phyloP scores from a whole-genome alignment of 2,888 invertebrate genomes.

The Aromia moschata region DNA sequence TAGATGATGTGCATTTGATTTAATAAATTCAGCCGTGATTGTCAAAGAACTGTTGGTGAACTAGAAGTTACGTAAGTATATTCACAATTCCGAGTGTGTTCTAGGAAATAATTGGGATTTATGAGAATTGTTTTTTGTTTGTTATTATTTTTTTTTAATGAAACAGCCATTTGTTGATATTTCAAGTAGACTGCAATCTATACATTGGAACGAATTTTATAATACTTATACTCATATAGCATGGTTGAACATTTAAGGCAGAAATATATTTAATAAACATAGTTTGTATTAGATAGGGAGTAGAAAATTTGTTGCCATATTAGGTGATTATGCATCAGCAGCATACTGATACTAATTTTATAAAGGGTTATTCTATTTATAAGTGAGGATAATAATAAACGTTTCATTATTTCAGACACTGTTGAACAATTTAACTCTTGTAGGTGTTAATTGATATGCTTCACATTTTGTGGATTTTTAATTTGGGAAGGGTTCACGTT shows the following conservation, averaged over 20 bases:
- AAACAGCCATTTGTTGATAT: constrained; percentile 25
- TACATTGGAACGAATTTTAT: constrained; percentile 31
- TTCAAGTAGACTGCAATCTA: constrained; percentile 32
- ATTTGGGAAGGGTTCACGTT: constrained; percentile 10
- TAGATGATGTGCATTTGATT: constrained; percentile 52
- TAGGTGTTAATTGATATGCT: no score
- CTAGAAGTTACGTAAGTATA: constrained; percentile 16
- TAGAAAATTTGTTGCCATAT: constrained; percentile 21
- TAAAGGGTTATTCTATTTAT: constrained; percentile 3
- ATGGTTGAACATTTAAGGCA: constrained; percentile 20
- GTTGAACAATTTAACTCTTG: no score
- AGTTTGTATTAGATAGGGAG: constrained; percentile 10
- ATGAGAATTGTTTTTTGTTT: constrained; percentile 19
- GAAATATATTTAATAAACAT: constrained; percentile 23
- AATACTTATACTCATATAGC: constrained; percentile 16
- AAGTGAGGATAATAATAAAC: not conserved
- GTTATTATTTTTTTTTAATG: constrained; percentile 9
- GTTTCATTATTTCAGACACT: not conserved
- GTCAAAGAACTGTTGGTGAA: constrained; percentile 37
- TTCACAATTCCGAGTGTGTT: constrained; percentile 33
- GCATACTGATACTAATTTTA: constrained; percentile 2
- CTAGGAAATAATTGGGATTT: constrained; percentile 23
- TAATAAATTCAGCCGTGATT: constrained; percentile 27
- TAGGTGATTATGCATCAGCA: constrained; percentile 3
- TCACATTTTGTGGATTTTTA: not conserved